A percentile compares a stretch with the other conserved stretches of the same genome.
Evolutionary conservation across 2,888 invertebrate genomes (phyloP).

Genomic region (Carpatolechia fugitivella): DNA sequence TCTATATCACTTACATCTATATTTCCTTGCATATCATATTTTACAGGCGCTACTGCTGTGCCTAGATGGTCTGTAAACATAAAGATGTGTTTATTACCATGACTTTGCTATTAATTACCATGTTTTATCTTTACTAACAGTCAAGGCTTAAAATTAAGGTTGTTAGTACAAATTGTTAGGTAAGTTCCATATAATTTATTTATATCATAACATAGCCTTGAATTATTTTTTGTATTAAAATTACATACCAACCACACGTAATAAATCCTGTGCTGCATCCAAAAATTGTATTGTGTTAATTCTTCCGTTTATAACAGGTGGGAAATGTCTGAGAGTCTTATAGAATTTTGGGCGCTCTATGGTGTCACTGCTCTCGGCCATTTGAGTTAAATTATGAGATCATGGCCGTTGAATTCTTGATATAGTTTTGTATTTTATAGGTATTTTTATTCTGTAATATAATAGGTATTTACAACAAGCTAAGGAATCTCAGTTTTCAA

Average conservation of each 20-base stretch:
- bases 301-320: slow-evolving; percentile 72
- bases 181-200: no score
- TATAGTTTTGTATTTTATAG: no score
- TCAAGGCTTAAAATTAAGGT: slow-evolving; percentile 22
- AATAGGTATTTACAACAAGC: no score
- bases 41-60: slow-evolving; percentile 85
- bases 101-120: neutral
- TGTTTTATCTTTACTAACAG: neutral
- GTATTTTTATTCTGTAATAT: no score
- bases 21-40: slow-evolving; percentile 88
- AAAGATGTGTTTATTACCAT: neutral
- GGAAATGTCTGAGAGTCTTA: slow-evolving; percentile 67
- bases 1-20: slow-evolving; percentile 85
- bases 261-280: slow-evolving; percentile 80
- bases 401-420: neutral
- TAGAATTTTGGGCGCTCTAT: slow-evolving; percentile 33
- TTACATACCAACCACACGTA: slow-evolving; percentile 82
- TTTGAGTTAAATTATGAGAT: slow-evolving; percentile 26
- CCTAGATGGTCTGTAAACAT: slow-evolving; percentile 84
- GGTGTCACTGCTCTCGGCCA: slow-evolving; percentile 45
- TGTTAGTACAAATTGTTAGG: no score
- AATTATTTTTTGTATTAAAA: no score
- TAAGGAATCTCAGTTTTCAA: no score
- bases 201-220: no score
- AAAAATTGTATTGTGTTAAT: slow-evolving; percentile 81